Conservation (phyloP, 2,113 vertebrate genomes). For the Sigmodon hispidus region DNA sequence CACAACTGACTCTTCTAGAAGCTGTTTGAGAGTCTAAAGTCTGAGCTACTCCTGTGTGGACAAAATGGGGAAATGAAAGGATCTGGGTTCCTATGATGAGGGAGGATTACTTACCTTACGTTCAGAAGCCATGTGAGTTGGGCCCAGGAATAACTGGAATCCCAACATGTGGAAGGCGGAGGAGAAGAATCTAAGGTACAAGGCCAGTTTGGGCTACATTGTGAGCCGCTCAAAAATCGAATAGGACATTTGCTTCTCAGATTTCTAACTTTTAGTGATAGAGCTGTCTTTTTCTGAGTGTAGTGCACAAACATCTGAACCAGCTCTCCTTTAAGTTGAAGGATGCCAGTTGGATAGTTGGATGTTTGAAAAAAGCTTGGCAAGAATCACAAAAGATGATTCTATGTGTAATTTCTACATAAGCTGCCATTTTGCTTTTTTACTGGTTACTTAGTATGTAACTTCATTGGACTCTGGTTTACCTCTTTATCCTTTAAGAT, state of each 20-base stretch:
- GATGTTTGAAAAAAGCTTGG: conserved; percentile 89
- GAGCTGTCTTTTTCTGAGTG: conserved; percentile 90
- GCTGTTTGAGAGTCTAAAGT: conserved; percentile 91
- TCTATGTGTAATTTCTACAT: too few relatives aligned
- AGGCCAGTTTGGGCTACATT: neutral
- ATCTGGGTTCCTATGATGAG: conserved; percentile 92
- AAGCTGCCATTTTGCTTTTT: too few relatives aligned
- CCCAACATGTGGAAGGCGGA: neutral
- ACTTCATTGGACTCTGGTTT: conserved; percentile 90
- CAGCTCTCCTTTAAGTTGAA: conserved; percentile 92
- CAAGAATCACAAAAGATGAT: conserved; percentile 89
- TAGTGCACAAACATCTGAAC: conserved; percentile 93
- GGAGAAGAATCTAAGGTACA: neutral
- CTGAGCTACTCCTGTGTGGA: conserved; percentile 90
- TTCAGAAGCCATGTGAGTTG: conserved; percentile 92
- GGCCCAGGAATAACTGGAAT: neutral
- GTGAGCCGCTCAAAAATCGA: neutral
- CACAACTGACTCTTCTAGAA: conserved; percentile 90
- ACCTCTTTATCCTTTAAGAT: conserved; percentile 89
- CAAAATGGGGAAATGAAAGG: conserved; percentile 93
- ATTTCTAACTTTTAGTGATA: conserved; percentile 93
- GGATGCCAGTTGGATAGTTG: conserved; percentile 88
- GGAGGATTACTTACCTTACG: conserved; percentile 87
- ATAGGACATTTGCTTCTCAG: conserved; percentile 90
- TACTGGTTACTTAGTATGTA: conserved; percentile 87